Percentiles rank a stretch among this genome's conserved stretches.
Conservation (phyloP, 2,797 vertebrate genomes). For the Pempheris klunzingeri region DNA sequence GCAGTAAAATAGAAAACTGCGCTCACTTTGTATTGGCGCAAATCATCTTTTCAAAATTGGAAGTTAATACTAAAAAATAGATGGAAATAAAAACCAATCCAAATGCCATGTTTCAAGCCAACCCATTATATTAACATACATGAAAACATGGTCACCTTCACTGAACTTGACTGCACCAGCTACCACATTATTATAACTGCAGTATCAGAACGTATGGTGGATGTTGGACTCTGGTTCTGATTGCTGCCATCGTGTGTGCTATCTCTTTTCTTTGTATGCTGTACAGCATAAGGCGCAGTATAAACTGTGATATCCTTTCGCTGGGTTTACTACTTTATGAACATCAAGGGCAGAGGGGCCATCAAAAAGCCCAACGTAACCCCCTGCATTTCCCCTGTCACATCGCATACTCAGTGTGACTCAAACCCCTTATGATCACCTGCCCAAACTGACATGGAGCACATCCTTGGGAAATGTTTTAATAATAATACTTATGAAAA, state of each 20-base stretch:
- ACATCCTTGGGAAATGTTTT: constrained; percentile 66
- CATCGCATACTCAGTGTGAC: constrained; percentile 6
- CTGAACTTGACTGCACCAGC: neutral
- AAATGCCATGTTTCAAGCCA: neutral
- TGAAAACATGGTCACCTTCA: neutral
- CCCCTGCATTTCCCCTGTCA: neutral
- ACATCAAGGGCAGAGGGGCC: constrained; percentile 12
- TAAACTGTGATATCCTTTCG: neutral
- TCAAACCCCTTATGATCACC: constrained; percentile 54
- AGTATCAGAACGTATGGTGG: neutral
- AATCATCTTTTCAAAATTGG: neutral
- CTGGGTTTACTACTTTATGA: neutral
- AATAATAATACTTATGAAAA: constrained; percentile 60
- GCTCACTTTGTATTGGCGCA: neutral
- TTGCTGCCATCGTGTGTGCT: neutral
- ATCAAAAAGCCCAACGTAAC: constrained; percentile 23
- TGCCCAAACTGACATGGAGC: constrained; percentile 40
- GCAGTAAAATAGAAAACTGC: neutral
- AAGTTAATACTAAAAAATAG: neutral
- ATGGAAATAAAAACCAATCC: neutral
- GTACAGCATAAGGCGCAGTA: neutral
- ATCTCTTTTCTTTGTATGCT: neutral
- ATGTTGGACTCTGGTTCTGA: neutral
- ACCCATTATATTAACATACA: neutral
- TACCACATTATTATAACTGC: neutral